Evolutionary conservation across 2,888 invertebrate species (phyloP), one percentile per base, ranked within the genome.

Genomic region (Epinotia bilunana): DNA sequence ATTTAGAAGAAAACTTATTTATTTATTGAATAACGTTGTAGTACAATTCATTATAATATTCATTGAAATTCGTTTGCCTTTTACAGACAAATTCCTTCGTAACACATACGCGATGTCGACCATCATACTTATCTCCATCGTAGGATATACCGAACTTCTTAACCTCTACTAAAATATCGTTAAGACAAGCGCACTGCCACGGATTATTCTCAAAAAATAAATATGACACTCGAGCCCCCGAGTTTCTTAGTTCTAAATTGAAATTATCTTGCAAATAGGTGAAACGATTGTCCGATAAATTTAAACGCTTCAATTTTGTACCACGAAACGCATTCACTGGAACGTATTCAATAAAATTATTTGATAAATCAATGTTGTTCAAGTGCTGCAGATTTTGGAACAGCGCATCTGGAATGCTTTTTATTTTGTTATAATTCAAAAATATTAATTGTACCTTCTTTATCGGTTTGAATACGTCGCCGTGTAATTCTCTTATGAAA

Each of bases 121-220:
- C 93, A 64, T 88, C 84, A 58, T 87, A 91, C 75, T 86, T 86
- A 1, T 74, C 76, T 67, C 73, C 78, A 65, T 90, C 90, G 63
- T 93, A 93, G 16, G 80, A 78, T 33, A 92, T 84, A 11, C 81
- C 80, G 13, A 83, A 82, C 16, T 76, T 82, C 73, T 90, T 91
- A 0, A 91, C 83, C 79, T 93, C 92, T 58, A 84, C 85, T 2
- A 92, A 61, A 46, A 91, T 75, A 61, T 91, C 87, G 61, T 81
- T 83, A 0, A 92, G 81, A 78, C 93, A 93, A 0, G 88, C 83
- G 78, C 93, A 93, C 70, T 92, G 92, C 91, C 91, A 93, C 1
- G 91, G 92, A 73, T 93, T 93, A 11, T 89, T 86, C n/a, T 90
- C 86, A 43, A 93, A 90, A 71, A 84, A 87, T 72, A 93, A 90